A percentile compares a stretch with the other conserved stretches of the same genome.
Evolutionary conservation across 2,113 vertebrate species (phyloP).

Genomic region (Oryzias woworae): DNA sequence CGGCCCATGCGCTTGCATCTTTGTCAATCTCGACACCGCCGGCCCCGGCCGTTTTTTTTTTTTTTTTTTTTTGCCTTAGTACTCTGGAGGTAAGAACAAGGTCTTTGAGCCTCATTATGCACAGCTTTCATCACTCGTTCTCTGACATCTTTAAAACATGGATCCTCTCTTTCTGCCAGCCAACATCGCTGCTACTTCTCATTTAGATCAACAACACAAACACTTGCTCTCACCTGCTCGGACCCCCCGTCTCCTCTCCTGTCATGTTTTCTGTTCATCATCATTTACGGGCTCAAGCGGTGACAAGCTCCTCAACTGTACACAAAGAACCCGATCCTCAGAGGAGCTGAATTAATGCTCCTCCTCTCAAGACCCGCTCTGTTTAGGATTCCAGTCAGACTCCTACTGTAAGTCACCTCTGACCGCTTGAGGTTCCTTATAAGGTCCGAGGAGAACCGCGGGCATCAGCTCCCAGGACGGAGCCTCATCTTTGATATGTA

Average conservation of each 20-base stretch:
- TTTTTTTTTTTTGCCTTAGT: slow-evolving; percentile 34
- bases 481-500: slow-evolving; percentile 60
- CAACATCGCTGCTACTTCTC: slow-evolving; percentile 46
- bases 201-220: slow-evolving; percentile 69
- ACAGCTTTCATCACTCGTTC: slow-evolving; percentile 70
- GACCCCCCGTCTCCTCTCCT: not conserved
- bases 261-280: slow-evolving; percentile 42
- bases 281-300: slow-evolving; percentile 31
- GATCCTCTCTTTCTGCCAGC: slow-evolving; percentile 15
- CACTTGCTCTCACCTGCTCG: slow-evolving; percentile 34
- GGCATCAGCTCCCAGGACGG: slow-evolving; percentile 28
- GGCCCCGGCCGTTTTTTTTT: slow-evolving; percentile 1
- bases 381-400: slow-evolving; percentile 61
- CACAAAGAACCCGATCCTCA: not conserved
- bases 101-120: slow-evolving; percentile 76
- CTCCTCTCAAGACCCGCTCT: slow-evolving; percentile 10
- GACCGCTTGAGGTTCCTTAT: slow-evolving; percentile 36
- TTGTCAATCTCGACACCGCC: slow-evolving; percentile 35
- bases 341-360: slow-evolving; percentile 37
- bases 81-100: slow-evolving; percentile 76
- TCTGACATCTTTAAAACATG: slow-evolving; percentile 76
- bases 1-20: slow-evolving; percentile 46
- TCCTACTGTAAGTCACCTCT: slow-evolving; percentile 58
- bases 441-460: slow-evolving; percentile 26
- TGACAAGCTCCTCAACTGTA: slow-evolving; percentile 17